phyloP scores from a whole-genome alignment of 1,140 invertebrate species.

The Brachionus asplanchnoidis region DNA sequence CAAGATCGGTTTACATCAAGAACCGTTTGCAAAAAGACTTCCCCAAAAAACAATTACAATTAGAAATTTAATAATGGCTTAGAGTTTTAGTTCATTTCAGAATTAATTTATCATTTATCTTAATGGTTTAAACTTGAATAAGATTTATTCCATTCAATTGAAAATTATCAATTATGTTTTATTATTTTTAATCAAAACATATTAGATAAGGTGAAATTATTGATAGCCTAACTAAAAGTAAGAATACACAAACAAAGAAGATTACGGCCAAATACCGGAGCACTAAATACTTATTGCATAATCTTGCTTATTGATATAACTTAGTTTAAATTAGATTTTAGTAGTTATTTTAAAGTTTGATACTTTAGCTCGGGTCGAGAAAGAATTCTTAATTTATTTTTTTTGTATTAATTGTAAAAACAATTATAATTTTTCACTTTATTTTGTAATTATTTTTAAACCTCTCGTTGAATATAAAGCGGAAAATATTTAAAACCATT shows the following conservation, averaged over 20 bases:
- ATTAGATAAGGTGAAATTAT: conserved; percentile 33
- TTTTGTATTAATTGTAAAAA: neutral
- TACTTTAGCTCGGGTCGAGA: neutral
- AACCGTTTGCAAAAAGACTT: neutral
- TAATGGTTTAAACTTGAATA: neutral
- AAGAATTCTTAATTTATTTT: conserved; percentile 17
- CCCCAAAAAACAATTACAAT: neutral
- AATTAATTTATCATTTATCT: neutral
- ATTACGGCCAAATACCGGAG: neutral
- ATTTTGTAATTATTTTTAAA: neutral
- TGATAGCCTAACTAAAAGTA: conserved; percentile 4
- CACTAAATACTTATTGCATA: conserved; percentile 20
- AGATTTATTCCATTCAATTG: neutral
- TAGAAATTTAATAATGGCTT: neutral
- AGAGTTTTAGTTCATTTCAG: neutral
- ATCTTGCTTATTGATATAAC: conserved; percentile 19
- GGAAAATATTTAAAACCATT: neutral
- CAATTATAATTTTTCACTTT: conserved; percentile 5
- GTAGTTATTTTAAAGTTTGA: neutral
- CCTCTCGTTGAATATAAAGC: neutral
- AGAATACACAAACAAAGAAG: conserved; percentile 4
- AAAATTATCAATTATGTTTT: conserved; percentile 1
- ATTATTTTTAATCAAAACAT: conserved; percentile 7
- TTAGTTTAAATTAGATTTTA: conserved; percentile 32
- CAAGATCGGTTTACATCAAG: conserved; percentile 8